Conservation (phyloP, 2,797 vertebrate species). For the Apodemus agrarius region DNA sequence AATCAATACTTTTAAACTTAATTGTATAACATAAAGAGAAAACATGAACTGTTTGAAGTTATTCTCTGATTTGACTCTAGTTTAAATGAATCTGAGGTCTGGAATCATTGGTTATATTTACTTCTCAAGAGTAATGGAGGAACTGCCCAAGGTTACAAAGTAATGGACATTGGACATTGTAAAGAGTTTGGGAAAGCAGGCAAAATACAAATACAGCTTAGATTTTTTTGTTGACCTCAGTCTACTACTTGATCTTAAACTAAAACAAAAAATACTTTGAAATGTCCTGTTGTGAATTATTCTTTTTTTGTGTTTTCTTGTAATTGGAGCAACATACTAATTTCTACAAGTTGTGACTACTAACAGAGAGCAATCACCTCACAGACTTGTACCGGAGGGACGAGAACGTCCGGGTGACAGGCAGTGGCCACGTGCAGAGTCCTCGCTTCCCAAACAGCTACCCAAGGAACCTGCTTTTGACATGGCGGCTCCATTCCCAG, state of each 20-base stretch:
- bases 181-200: not conserved
- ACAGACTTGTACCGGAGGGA: slow-evolving; percentile 97
- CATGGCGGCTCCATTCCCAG: slow-evolving; percentile 93
- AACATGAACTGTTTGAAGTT: not conserved
- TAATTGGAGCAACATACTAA: slow-evolving; percentile 91
- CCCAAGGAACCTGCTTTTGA: slow-evolving; percentile 95
- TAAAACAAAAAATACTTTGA: slow-evolving; percentile 52
- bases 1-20: not conserved
- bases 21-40: not conserved
- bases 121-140: not conserved
- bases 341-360: slow-evolving; percentile 94
- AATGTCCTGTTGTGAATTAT: slow-evolving; percentile 82
- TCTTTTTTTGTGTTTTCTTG: slow-evolving; percentile 84
- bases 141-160: not conserved
- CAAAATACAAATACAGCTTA: not conserved
- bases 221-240: not conserved
- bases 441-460: slow-evolving; percentile 97
- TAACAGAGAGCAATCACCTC: slow-evolving; percentile 96
- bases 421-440: slow-evolving; percentile 92
- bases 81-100: not conserved
- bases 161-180: not conserved
- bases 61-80: not conserved
- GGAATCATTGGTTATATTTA: not conserved
- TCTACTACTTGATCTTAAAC: not conserved
- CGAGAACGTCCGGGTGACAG: slow-evolving; percentile 92